Evolutionary conservation across 2,888 invertebrate species (phyloP), one percentile per base, ranked within the genome.

Genomic region (Ophion slaviceki): DNA sequence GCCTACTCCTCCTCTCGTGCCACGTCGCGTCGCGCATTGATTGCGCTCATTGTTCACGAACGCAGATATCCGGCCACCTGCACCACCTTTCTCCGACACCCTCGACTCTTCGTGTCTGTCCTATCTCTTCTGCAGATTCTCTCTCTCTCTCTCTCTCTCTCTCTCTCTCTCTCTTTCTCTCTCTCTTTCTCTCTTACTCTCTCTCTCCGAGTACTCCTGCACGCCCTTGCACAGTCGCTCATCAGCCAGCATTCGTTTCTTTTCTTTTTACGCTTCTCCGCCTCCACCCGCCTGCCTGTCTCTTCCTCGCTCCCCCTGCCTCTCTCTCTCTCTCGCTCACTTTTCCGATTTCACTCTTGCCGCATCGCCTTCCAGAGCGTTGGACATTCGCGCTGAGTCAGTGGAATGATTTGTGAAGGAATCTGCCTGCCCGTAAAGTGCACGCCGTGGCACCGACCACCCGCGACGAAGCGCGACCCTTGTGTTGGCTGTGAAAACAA

Each of bases 11-110:
- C 45, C 32, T 62, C 62, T 80, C 79, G 57, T 53, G 17, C 53
- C 75, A 75, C 79, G 66, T 82, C 67, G 66, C 76, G 86, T 87
- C 86, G 86, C 88, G 89, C 91, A 92, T 92, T 93, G 93, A 93
- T 93, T 93, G 92, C 91, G 88, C 91, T 92, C 92, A 93, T 93
- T 93, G 93, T 93, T 92, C 92, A 86, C 88, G 78, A 88, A 89
- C 86, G 89, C 87, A 87, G 90, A 88, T 89, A 89, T 87, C 88
- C 89, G 89, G 86, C 88, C 88, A 89, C 89, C 89, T 89, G 88
- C 86, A 61, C 74, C 62, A 81, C 81, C 75, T 76, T 81, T 81
- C 62, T 76, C 67, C 74, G 14, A 80, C 66, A 80, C 72, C 80
- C 72, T 61, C 28, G 32, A n/a, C 20, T 24, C 47, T 28, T n/a